A percentile compares a stretch with the other conserved stretches of the same genome.
Conservation (phyloP, 2,888 invertebrate species). For the Nemotelus nigrinus region DNA sequence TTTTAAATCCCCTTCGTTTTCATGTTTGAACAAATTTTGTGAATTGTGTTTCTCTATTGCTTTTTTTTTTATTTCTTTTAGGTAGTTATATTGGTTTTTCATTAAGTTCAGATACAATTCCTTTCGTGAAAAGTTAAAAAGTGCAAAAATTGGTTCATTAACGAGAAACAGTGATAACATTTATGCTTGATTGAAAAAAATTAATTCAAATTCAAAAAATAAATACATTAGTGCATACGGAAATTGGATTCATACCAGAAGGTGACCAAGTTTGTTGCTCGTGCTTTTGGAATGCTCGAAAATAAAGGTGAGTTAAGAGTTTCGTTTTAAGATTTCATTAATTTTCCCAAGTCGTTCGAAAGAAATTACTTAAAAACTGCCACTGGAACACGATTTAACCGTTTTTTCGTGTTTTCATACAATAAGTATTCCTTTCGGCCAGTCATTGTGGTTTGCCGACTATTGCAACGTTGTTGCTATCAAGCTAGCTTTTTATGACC, state of each 20-base stretch:
- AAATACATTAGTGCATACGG: slow-evolving; percentile 21
- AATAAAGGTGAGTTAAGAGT: slow-evolving; percentile 33
- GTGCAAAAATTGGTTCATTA: slow-evolving; percentile 17
- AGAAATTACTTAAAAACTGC: not conserved
- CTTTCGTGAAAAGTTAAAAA: not conserved
- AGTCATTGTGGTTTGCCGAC: slow-evolving; percentile 8
- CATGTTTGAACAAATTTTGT: not conserved
- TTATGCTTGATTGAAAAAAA: slow-evolving; percentile 2
- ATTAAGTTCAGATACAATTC: slow-evolving; percentile 25
- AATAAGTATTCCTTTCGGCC: slow-evolving; percentile 18
- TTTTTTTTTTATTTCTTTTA: slow-evolving; percentile 32
- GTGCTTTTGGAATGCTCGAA: slow-evolving; percentile 43
- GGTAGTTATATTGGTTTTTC: slow-evolving; percentile 16
- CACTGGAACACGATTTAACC: not conserved
- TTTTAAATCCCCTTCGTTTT: slow-evolving; percentile 17
- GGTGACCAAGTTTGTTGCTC: slow-evolving; percentile 32
- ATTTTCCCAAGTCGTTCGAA: not conserved
- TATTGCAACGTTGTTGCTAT: slow-evolving; percentile 28
- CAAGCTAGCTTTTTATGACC: not conserved
- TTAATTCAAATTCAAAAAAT: not conserved
- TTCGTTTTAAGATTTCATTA: not conserved
- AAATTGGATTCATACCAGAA: slow-evolving; percentile 37
- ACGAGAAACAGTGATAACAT: slow-evolving; percentile 23
- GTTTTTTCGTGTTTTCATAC: not conserved
- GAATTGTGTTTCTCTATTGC: not conserved